phyloP scores from a whole-genome alignment of 2,797 vertebrate species.

The Chiroxiphia lanceolata region DNA sequence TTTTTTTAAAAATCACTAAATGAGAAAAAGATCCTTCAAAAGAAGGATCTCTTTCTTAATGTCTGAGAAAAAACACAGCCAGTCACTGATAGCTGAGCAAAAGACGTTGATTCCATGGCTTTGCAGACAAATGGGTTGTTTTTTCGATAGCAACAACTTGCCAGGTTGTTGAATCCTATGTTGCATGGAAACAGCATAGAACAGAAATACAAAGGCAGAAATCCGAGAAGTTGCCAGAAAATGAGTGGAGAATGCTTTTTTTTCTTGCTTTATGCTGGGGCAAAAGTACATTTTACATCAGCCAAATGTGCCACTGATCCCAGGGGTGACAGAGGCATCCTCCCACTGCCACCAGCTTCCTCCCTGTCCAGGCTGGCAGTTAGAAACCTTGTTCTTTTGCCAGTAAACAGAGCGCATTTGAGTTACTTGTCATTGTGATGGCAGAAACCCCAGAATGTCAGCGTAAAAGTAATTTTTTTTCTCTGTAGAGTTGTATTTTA shows the following conservation, averaged over 20 bases:
- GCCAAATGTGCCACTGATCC: background rate
- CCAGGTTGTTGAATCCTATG: background rate
- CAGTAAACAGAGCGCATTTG: background rate
- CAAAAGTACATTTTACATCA: background rate
- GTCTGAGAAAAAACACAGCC: background rate
- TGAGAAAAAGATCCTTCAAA: background rate
- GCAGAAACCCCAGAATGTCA: background rate
- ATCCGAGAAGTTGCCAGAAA: background rate
- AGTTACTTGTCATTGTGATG: background rate
- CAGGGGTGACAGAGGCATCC: background rate
- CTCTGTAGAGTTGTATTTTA: background rate
- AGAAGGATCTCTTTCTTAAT: background rate
- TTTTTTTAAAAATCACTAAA: background rate
- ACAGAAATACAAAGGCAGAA: background rate
- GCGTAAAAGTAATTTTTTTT: background rate
- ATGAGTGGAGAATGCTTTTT: background rate
- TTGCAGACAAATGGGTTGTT: background rate
- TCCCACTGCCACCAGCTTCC: background rate
- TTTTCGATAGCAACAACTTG: background rate
- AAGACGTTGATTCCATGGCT: background rate
- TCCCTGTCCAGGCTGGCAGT: background rate
- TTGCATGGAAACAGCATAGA: conserved; percentile 26
- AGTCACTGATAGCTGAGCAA: background rate
- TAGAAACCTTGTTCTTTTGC: background rate
- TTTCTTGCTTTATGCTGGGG: background rate